phyloP scores from a whole-genome alignment of 2,113 vertebrate genomes.

The Trachemys scripta region DNA sequence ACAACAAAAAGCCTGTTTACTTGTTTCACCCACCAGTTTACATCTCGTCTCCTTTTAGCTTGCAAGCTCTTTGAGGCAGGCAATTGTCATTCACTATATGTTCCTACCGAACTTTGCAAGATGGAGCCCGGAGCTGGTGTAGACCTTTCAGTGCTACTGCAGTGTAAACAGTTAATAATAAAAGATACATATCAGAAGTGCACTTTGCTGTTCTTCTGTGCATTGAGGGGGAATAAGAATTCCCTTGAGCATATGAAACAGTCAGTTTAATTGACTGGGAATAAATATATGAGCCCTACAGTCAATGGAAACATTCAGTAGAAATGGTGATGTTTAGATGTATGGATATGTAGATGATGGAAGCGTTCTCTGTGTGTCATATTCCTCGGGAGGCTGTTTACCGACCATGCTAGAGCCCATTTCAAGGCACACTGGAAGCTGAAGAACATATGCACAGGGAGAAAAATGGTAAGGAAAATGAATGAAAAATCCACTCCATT shows the following conservation, averaged over 20 bases:
- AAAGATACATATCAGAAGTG: not conserved
- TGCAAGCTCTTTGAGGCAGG: not conserved
- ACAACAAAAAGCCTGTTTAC: not conserved
- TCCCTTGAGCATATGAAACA: constrained; percentile 6
- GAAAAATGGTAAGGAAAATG: constrained; percentile 52
- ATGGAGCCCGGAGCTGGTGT: not conserved
- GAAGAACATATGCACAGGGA: constrained; percentile 62
- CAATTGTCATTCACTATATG: not conserved
- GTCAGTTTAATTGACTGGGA: constrained; percentile 57
- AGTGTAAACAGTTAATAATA: not conserved
- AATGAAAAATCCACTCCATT: constrained; percentile 71
- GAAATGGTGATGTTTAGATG: constrained; percentile 29
- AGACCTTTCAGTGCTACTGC: not conserved
- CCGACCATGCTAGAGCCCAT: not conserved
- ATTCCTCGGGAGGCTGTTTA: constrained; percentile 48
- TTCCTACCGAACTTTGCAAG: not conserved
- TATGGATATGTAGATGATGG: not conserved
- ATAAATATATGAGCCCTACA: constrained; percentile 56
- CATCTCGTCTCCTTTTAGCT: accelerated
- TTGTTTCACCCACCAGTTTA: not conserved
- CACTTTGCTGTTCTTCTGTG: not conserved
- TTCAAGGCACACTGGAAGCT: constrained; percentile 56
- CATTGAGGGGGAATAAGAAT: constrained; percentile 10
- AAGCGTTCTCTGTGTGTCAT: constrained; percentile 31
- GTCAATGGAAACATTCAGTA: constrained; percentile 62